Percentiles rank a stretch among this genome's conserved stretches.
These are phyloP conservation scores for Oscheius sp. DNA, from an alignment of 2,888 invertebrate genomes.

Conservation along the genomic window DNA sequence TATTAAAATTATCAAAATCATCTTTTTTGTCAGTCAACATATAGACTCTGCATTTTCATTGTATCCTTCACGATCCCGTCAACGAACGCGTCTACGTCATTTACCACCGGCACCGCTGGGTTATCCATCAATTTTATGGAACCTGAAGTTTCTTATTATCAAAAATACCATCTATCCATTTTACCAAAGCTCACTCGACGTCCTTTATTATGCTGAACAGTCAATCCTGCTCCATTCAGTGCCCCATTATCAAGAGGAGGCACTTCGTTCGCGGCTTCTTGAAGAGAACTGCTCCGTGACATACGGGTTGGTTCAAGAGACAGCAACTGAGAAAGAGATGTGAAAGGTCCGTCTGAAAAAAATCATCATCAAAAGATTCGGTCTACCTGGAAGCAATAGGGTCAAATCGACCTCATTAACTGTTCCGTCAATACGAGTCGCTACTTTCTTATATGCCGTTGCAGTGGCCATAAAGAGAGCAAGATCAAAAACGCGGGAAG, in stretches of 20 bases:
- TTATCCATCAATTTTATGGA: slow-evolving; percentile 52
- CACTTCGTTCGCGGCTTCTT: slow-evolving; percentile 5
- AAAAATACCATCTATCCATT: background rate
- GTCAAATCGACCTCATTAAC: slow-evolving; percentile 39
- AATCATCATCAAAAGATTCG: background rate
- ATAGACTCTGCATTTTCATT: slow-evolving; percentile 25
- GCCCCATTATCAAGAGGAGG: slow-evolving; percentile 19
- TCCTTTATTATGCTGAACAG: slow-evolving; percentile 43
- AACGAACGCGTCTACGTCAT: slow-evolving; percentile 27
- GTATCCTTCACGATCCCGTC: slow-evolving; percentile 27
- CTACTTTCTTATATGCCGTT: slow-evolving; percentile 36
- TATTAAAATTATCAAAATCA: background rate
- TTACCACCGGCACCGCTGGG: slow-evolving; percentile 25
- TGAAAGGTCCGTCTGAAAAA: slow-evolving; percentile 43
- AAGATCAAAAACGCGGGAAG: slow-evolving; percentile 50
- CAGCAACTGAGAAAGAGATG: slow-evolving; percentile 37
- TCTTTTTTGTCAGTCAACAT: slow-evolving; percentile 27
- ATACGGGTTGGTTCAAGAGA: slow-evolving; percentile 40
- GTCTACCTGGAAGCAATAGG: slow-evolving; percentile 26
- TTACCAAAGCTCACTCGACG: slow-evolving; percentile 49
- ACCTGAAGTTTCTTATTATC: slow-evolving; percentile 31
- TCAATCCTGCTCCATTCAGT: slow-evolving; percentile 34
- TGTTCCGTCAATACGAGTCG: slow-evolving; percentile 35
- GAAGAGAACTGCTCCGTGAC: slow-evolving; percentile 40
- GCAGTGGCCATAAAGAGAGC: slow-evolving; percentile 44